Percentiles rank a stretch among this genome's conserved stretches.
Evolutionary conservation across 2,797 vertebrate genomes (phyloP).

Genomic region (Myotis planiceps): DNA sequence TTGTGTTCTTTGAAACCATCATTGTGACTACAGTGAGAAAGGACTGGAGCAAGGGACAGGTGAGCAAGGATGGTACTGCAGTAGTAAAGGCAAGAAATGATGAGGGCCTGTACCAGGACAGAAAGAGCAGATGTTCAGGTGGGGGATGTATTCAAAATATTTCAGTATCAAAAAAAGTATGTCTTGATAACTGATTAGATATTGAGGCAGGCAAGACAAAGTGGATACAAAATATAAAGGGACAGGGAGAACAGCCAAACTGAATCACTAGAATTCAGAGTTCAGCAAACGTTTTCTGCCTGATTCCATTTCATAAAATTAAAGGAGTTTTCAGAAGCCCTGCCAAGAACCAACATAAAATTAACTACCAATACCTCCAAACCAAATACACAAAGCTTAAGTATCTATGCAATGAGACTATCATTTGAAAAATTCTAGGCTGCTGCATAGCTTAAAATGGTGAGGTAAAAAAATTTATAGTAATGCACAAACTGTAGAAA

Average conservation of each 20-base stretch:
- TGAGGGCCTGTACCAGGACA: neutral
- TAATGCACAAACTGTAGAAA: neutral
- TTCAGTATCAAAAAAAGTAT: neutral
- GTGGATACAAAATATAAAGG: neutral
- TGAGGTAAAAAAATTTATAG: neutral
- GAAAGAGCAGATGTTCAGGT: neutral
- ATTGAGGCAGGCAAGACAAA: neutral
- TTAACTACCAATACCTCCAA: neutral
- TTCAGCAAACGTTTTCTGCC: neutral
- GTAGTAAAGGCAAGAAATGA: neutral
- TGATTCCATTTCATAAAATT: constrained; percentile 33
- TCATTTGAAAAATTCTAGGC: neutral
- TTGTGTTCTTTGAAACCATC: neutral
- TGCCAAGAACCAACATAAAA: constrained; percentile 39
- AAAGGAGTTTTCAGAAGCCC: constrained; percentile 40
- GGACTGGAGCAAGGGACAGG: neutral
- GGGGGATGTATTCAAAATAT: neutral
- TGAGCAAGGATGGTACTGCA: neutral
- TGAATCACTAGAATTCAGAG: neutral
- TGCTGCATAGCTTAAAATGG: neutral
- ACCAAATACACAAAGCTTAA: neutral
- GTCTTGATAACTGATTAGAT: constrained; percentile 6
- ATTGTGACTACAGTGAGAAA: neutral
- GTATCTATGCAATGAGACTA: neutral
- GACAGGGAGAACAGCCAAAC: neutral